Evolutionary conservation across 2,888 invertebrate species (phyloP), one percentile per base, ranked within the genome.

Genomic region (Chesias legatella): DNA sequence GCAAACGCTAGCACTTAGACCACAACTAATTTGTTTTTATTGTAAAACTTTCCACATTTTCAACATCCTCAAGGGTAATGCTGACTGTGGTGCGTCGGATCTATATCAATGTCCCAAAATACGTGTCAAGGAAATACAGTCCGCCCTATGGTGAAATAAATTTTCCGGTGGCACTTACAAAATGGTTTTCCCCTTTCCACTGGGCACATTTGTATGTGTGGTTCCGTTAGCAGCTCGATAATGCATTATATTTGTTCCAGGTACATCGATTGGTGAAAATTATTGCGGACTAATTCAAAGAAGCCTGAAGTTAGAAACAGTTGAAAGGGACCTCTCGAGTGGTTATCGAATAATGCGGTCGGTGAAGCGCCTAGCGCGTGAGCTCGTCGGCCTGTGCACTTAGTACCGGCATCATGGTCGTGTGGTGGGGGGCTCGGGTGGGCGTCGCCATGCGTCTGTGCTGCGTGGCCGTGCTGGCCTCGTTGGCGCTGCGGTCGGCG

Each of bases 1-100:
- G 67, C 65, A 58, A 68, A 60, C 54, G 65, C 59, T 63, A 61
- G 59, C 67, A 70, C 72, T 78, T 67, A 73, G 65, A 72, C 68
- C 65, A 66, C 70, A 71, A 67, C 76, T 77, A 76, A 81, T 81
- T 84, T 77, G 73, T 73, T 83, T 85, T 86, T 81, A 85, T 83
- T 69, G 76, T 72, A 33, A 73, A 85, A 85, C 67, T 84, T 85
- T 74, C 34, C 51, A 72, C 77, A 76, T 80, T 79, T 70, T 61
- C 62, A 64, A 65, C 67, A 68, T 72, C 63, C 61, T 68, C 60
- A 57, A 64, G 60, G 56, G 63, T 69, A 67, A 67, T 60, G 59
- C 57, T 44, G 48, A 57, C 51, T 56, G 58, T 59, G 52, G 57
- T 57, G 51, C 51, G 45, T 49, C 48, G 49, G 33, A 41, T 55